Conservation (phyloP, 2,113 vertebrate genomes). For the Polyodon spathula region DNA sequence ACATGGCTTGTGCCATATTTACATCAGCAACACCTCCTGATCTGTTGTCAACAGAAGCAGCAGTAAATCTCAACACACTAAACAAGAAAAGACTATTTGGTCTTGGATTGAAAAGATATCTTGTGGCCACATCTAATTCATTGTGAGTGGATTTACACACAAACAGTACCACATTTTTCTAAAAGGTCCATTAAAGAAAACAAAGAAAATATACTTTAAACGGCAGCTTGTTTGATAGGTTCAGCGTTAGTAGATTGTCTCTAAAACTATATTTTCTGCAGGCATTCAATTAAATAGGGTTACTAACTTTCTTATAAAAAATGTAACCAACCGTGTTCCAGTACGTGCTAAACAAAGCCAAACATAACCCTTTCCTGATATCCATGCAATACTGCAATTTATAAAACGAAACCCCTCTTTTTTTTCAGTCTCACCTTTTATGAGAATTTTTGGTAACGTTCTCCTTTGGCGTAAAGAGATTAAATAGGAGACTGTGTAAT, state of each 20-base stretch:
- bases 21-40: constrained; percentile 29
- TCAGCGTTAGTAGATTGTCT: background rate
- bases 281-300: no score
- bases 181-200: no score
- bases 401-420: background rate
- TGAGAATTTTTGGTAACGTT: background rate
- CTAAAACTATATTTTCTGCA: background rate
- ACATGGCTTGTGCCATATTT: constrained; percentile 41
- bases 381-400: background rate
- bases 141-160: no score
- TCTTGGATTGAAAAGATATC: no score
- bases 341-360: background rate
- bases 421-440: background rate
- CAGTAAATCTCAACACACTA: constrained; percentile 27
- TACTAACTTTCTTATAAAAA: no score
- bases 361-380: background rate
- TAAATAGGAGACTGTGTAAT: no score
- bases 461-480: background rate
- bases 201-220: background rate
- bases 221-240: background rate
- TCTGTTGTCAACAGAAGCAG: constrained; percentile 43
- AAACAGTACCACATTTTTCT: no score
- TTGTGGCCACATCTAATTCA: no score
- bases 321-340: no score
- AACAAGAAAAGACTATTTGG: constrained; percentile 13